These are phyloP conservation scores for Bombus soroeensis DNA, from an alignment of 1,140 invertebrate genomes.

Conservation along the genomic window DNA sequence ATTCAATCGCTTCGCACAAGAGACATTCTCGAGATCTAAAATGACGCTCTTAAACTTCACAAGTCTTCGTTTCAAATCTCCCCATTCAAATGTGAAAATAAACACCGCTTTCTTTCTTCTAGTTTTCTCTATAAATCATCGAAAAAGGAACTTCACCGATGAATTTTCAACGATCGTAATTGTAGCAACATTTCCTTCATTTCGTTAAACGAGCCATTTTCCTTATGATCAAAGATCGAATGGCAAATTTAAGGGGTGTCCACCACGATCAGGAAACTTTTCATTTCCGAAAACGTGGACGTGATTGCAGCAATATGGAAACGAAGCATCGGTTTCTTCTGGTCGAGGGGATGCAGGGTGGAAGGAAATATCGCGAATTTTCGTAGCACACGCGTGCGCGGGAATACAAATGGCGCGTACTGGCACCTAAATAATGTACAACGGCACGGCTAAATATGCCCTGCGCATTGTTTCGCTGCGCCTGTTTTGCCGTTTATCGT, in stretches of 20 bases:
- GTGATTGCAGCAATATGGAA: not conserved
- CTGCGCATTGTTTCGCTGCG: constrained; percentile 35
- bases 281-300: constrained; percentile 57
- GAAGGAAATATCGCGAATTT: constrained; percentile 48
- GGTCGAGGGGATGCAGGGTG: not conserved
- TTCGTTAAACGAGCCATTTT: not conserved
- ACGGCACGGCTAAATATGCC: constrained; percentile 39
- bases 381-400: constrained; percentile 36
- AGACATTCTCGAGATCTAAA: too few relatives aligned
- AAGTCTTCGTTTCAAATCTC: too few relatives aligned
- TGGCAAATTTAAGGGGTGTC: constrained; percentile 1
- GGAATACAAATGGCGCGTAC: constrained; percentile 53
- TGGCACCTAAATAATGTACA: constrained; percentile 35
- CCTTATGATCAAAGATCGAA: not conserved
- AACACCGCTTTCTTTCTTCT: too few relatives aligned
- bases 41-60: too few relatives aligned
- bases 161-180: not conserved
- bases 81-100: too few relatives aligned
- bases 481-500: constrained; percentile 31
- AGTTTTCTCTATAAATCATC: not conserved
- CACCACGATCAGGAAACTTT: constrained; percentile 38
- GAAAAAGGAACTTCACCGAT: not conserved
- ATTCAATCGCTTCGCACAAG: too few relatives aligned
- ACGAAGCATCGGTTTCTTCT: constrained; percentile 8
- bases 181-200: not conserved